Evolutionary conservation across 2,113 vertebrate species (phyloP).

Genomic region (Grammomys surdaster): DNA sequence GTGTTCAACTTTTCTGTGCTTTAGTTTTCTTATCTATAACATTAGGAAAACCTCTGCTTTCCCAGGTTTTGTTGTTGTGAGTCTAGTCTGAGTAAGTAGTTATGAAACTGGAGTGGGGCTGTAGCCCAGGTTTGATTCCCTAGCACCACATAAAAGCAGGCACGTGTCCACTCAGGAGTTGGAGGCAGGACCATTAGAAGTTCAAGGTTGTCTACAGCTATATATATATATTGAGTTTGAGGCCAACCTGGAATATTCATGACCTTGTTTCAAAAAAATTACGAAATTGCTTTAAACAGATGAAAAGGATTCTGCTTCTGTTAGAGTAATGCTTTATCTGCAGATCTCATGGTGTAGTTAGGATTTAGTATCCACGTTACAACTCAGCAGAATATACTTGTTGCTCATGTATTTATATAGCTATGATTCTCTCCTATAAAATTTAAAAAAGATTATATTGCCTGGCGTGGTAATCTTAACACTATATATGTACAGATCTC

Average conservation of each 20-base stretch:
- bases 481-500: background rate
- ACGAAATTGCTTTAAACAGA: conserved; percentile 28
- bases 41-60: background rate
- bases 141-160: background rate
- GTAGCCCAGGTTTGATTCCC: background rate
- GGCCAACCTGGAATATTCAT: background rate
- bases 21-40: conserved; percentile 44
- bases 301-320: conserved; percentile 39
- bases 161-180: too few species aligned
- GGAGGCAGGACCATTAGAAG: background rate
- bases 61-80: conserved; percentile 26
- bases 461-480: background rate
- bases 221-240: background rate
- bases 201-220: background rate
- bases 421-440: conserved; percentile 45
- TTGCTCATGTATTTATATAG: background rate
- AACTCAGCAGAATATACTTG: background rate
- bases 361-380: conserved; percentile 52
- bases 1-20: conserved; percentile 26
- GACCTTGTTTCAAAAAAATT: background rate
- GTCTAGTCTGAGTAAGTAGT: conserved; percentile 32
- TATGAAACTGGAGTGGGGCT: background rate
- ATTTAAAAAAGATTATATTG: conserved; percentile 10
- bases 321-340: conserved; percentile 60
- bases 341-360: conserved; percentile 13